Conservation (phyloP, 2,888 invertebrate genomes). For the Ornithoptera alexandrae region DNA sequence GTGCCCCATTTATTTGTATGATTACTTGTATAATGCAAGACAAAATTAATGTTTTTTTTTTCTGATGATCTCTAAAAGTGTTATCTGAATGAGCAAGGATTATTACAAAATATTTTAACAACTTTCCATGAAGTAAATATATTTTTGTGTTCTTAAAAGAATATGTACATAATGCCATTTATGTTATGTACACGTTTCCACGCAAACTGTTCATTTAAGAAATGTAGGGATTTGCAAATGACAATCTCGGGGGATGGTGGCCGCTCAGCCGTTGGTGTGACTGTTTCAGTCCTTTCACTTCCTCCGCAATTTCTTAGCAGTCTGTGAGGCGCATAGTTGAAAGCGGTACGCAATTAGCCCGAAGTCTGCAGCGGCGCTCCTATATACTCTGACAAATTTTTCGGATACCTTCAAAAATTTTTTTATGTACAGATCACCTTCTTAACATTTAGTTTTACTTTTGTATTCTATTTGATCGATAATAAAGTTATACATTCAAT, state of each 20-base stretch:
- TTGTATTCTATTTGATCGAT: neutral
- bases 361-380: constrained; percentile 36
- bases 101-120: neutral
- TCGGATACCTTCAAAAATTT: constrained; percentile 7
- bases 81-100: neutral
- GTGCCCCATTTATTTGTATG: too few species aligned
- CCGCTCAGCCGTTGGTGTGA: constrained; percentile 39
- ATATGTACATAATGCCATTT: too few species aligned
- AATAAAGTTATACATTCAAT: too few species aligned
- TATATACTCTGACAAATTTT: constrained; percentile 6
- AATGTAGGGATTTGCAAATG: constrained; percentile 31
- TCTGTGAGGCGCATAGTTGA: constrained; percentile 48
- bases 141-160: neutral
- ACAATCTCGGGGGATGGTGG: constrained; percentile 47
- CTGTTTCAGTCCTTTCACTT: constrained; percentile 54
- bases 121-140: neutral
- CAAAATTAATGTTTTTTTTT: too few species aligned
- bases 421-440: constrained; percentile 11
- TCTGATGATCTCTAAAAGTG: too few species aligned
- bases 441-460: neutral
- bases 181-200: neutral
- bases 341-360: constrained; percentile 65
- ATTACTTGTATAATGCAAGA: too few species aligned
- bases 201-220: constrained; percentile 37
- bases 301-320: constrained; percentile 46